Base-by-base conservation (phyloP, 2,113 vertebrate genomes). In the Rafetus swinhoei region DNA sequence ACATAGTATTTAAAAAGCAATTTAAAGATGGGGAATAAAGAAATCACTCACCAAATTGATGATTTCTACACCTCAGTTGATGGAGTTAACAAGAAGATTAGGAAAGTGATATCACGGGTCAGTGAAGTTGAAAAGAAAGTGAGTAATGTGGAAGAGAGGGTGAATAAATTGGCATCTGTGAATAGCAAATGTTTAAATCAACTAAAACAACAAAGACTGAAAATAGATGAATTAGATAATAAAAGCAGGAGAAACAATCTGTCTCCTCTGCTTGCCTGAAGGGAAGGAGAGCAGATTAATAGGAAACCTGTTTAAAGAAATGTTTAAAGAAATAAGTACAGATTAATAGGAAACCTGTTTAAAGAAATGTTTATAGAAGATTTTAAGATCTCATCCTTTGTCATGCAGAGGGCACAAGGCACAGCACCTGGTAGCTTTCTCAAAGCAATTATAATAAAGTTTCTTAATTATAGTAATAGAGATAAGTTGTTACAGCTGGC, bases 391-490 rank as follows among this genome's bases (percentile, higher is more conserved):
- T 10, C 32, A 72, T 88, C 59, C 25, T 89, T 93, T 93, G 18
- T 89, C 29, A 59, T 86, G 54, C 60, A 90, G 89, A 62, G 25
- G 86, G 79, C 84, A 89, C 27, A 79, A 45, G 90, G 35, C 12
- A 60, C 52, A 86, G 25, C 74, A 93, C 91, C 88, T 95, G 84
- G 21, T 95, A 21, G 8, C 65, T 79, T 96, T 77, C 59, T 21
- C 72, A 92, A 52, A 90, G 59, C 77, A 92, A 84, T n/a, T 2
- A 85, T 90, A 81, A 92, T 82, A 80, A 93, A 72, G 19, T 92
- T 95, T 81, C 76, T 88, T 95, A 94, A 94, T 95, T 92, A 93
- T 15, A 88, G 60, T 59, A 79, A 82, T 52, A 59, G 1, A 96
- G 82, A 76, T 80, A 82, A 93, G 5, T 16, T 90, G 65, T 89